Evolutionary conservation across 2,113 vertebrate genomes (phyloP).

Genomic region (Monopterus albus): DNA sequence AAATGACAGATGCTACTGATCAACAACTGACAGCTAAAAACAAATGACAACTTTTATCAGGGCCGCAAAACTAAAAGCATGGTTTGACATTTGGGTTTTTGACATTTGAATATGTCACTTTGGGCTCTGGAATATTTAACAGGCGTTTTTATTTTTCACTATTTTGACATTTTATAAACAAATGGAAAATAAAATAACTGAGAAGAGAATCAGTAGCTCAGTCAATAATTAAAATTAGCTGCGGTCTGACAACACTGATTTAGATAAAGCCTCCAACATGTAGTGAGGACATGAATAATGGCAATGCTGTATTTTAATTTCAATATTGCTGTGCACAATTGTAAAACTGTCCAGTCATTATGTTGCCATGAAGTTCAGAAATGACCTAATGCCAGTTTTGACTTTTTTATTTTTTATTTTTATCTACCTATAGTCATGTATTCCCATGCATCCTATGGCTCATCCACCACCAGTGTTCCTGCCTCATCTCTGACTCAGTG

Average conservation of each 20-base stretch:
- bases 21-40: background rate
- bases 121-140: too few relatives aligned
- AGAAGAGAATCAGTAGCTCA: too few relatives aligned
- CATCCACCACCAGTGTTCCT: conserved; percentile 52
- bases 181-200: too few relatives aligned
- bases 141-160: too few relatives aligned
- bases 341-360: background rate
- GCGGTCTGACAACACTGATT: background rate
- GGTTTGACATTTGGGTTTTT: too few relatives aligned
- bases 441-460: conserved; percentile 53
- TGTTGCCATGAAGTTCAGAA: conserved; percentile 6
- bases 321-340: background rate
- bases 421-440: conserved; percentile 56
- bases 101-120: too few relatives aligned
- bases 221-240: too few relatives aligned
- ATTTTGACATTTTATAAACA: too few relatives aligned
- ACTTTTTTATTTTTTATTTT: background rate
- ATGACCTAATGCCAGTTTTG: conserved; percentile 12
- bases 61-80: too few relatives aligned
- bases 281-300: background rate
- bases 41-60: background rate
- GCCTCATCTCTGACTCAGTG: conserved; percentile 72
- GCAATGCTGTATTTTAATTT: background rate
- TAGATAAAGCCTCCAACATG: background rate
- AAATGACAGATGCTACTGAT: background rate